A percentile compares a stretch with the other conserved stretches of the same genome.
phyloP scores from a whole-genome alignment of 1,140 invertebrate genomes.

The Cherax quadricarinatus region DNA sequence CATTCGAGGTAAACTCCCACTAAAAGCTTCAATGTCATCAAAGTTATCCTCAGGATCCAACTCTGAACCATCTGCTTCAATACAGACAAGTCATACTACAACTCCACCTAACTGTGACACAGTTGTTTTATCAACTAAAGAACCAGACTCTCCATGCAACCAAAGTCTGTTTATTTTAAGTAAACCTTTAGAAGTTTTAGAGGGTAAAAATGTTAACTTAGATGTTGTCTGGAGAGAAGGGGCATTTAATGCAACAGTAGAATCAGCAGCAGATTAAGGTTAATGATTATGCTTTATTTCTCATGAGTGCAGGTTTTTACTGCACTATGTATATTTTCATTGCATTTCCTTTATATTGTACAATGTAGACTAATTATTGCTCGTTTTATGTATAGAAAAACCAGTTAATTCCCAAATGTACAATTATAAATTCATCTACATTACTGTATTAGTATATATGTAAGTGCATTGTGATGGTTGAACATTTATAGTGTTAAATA shows the following conservation, averaged over 20 bases:
- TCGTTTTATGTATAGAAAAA: too few relatives aligned
- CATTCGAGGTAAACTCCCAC: conserved; percentile 11
- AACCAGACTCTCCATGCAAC: conserved; percentile 63
- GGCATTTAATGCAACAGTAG: conserved; percentile 18
- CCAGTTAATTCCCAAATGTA: too few relatives aligned
- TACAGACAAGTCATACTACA: neutral
- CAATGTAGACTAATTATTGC: too few relatives aligned
- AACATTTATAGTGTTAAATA: too few relatives aligned
- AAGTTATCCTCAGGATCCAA: too few relatives aligned
- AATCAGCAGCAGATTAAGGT: neutral
- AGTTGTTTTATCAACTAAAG: conserved; percentile 29
- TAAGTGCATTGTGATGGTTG: too few relatives aligned
- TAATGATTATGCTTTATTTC: neutral
- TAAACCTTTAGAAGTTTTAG: conserved; percentile 19
- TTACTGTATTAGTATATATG: too few relatives aligned
- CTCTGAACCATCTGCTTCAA: neutral
- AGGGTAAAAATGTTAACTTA: conserved; percentile 2
- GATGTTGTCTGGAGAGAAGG: conserved; percentile 41
- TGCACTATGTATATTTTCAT: too few relatives aligned
- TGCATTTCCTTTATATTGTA: too few relatives aligned
- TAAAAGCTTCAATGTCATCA: too few relatives aligned
- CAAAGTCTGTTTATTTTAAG: conserved; percentile 56
- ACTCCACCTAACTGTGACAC: neutral
- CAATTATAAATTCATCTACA: too few relatives aligned
- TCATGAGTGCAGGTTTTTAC: too few relatives aligned